Base-by-base conservation (phyloP, 2,113 vertebrate species). In the Saguinus imperator region DNA sequence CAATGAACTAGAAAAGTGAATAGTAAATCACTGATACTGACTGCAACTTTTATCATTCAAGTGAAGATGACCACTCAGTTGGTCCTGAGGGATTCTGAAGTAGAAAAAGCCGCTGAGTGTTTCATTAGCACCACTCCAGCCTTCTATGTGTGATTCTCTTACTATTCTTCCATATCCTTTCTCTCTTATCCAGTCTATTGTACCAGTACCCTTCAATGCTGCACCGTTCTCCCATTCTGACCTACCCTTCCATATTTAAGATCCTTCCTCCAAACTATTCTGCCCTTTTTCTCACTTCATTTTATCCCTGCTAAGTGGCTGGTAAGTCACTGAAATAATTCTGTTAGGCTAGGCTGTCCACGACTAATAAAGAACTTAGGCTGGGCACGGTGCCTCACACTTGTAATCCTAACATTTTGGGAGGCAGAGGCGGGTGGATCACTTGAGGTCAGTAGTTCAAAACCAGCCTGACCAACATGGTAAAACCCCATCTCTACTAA, bases 31-130 rank as follows among this genome's bases (percentile, higher is more conserved):
- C 18, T 70, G 93, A 83, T 88, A 81, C 91, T 94, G 70, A 73
- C 91, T 97, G 81, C 88, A 91, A 87, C 95, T 97, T 97, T 96
- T 50, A 94, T 91, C 89, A 88, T 94, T 61, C 58, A 79, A 89
- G 86, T 57, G 61, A 91, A 96, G 93, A 95, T 87, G 82, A 85
- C 13, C 45, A 89, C 61, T 96, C 88, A 32, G 48, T 88, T 82
- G 66, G 27, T 11, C 79, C 61, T 89, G 40, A 86, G 73, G 80
- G 58, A 95, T 32, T 83, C 85, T 94, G 48, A 89, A 94, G 86
- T 72, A 79, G 79, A 75, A 96, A 75, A 95, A 37, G 73, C 48
- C 27, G 10, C 21, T 83, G 93, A 95, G 55, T 82, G 61, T 93
- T 90, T 96, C 82, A 93, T 97, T 94, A 97, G 43, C 48, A 89